Base-by-base conservation (phyloP, 2,888 invertebrate genomes). In the Trypoxylon attenuatum region DNA sequence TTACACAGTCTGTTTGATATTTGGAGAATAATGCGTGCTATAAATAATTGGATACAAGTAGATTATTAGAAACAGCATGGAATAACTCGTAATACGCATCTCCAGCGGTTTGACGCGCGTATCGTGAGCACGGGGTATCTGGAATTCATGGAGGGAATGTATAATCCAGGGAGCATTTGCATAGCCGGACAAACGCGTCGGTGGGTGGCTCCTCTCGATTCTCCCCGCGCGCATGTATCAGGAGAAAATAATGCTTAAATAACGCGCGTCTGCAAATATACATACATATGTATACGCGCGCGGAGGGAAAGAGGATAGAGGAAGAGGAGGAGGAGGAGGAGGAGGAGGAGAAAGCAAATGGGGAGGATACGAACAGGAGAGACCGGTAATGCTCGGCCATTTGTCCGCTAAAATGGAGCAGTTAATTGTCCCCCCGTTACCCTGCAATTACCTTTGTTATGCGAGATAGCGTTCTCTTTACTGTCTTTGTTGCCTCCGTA, bases 391-490 rank as follows among this genome's bases (percentile, higher is more conserved):
- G 69, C 57, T 29, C 27, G 50, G 39, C 59, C 72, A 65, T 72
- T 72, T 69, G 64, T 59, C 63, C 70, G 27, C 57, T 63, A 64
- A 70, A 73, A 73, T 70, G 73, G 70, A 64, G 61, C 73, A 58
- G 73, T 73, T 73, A 73, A 73, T 73, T 73, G 70, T 61, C 70
- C 38, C 63, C 38, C 59, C 60, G 70, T 72, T 69, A 66, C 59
- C 62, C 58, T 62, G 72, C 71, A 72, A 69, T 72, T 72, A 73
- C 70, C 63, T 73, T 73, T 67, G 73, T 70, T 73, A 56, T 46
- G 42, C 55, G 41, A 61, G 66, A 59, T 63, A 59, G 54, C 29
- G 43, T 46, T 50, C 67, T 62, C 62, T 69, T 54, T 42, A 27
- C 49, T 25, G 52, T 45, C 60, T 58, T 47, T 49, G 58, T 29